These are phyloP conservation scores for Tiliacea aurago DNA, from an alignment of 2,888 invertebrate genomes.

Conservation along the genomic window DNA sequence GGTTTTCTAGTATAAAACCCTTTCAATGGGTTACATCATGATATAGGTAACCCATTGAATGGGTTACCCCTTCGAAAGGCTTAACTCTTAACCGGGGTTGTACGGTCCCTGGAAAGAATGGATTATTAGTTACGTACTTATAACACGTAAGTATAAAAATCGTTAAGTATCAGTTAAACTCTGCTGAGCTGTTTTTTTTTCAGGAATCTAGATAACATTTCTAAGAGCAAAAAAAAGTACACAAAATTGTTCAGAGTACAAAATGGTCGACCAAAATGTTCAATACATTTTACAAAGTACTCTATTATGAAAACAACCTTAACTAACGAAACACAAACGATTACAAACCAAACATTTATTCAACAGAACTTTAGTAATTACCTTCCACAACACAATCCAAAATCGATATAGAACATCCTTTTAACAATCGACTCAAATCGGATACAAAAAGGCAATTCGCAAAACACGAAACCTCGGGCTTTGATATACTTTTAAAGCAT, in stretches of 20 bases:
- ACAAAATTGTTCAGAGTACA: background rate
- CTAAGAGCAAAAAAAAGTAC: background rate
- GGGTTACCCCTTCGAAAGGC: too few species aligned
- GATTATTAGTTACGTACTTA: background rate
- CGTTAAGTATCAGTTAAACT: background rate
- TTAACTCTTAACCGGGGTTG: too few species aligned
- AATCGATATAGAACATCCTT: conserved; percentile 45
- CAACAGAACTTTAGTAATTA: conserved; percentile 39
- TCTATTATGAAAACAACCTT: conserved; percentile 2
- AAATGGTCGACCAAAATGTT: background rate
- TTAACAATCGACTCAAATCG: conserved; percentile 41
- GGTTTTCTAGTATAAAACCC: too few species aligned
- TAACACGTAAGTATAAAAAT: background rate
- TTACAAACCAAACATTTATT: conserved; percentile 7
- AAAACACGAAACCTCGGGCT: conserved; percentile 45
- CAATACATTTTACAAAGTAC: background rate
- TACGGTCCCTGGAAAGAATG: too few species aligned
- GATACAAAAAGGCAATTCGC: conserved; percentile 50
- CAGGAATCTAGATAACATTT: background rate
- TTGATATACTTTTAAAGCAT: conserved; percentile 44
- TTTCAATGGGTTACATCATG: too few species aligned
- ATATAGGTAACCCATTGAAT: too few species aligned
- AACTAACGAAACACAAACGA: conserved; percentile 10
- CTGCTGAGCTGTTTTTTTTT: too few species aligned
- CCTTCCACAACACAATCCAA: conserved; percentile 15